Percentiles rank a stretch among this genome's conserved stretches.
Conservation (phyloP, 2,797 vertebrate species). For the Mus caroli region DNA sequence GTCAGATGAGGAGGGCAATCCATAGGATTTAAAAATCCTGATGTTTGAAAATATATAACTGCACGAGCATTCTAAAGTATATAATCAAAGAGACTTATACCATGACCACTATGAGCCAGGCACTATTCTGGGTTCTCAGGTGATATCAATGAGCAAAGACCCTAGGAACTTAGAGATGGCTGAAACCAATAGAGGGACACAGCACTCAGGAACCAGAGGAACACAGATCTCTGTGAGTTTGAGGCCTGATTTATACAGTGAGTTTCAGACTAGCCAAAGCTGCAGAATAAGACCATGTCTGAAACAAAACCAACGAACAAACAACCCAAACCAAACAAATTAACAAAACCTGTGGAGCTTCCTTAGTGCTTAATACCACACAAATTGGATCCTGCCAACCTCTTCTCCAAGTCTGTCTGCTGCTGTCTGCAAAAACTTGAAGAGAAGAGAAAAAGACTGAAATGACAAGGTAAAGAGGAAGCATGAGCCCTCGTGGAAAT, state of each 20-base stretch:
- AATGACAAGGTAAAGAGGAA: constrained; percentile 56
- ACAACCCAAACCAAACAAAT: not conserved
- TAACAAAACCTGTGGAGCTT: not conserved
- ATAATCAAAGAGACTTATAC: not conserved
- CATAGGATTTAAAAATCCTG: constrained; percentile 25
- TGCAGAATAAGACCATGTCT: not conserved
- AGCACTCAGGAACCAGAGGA: not conserved
- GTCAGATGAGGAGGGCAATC: not conserved
- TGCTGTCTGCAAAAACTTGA: not conserved
- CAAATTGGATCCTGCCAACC: not conserved
- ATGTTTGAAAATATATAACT: not conserved
- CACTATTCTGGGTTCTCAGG: constrained; percentile 24
- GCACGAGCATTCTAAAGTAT: constrained; percentile 3
- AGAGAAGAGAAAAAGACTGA: constrained; percentile 59
- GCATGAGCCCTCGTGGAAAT: constrained; percentile 23
- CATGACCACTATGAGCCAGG: constrained; percentile 40
- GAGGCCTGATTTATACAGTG: not conserved
- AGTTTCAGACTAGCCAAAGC: not conserved
- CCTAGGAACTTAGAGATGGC: not conserved
- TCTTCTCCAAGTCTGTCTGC: not conserved
- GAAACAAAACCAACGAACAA: not conserved
- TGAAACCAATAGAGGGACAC: not conserved
- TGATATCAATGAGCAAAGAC: not conserved
- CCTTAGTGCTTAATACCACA: not conserved
- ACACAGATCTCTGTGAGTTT: not conserved